phyloP scores from a whole-genome alignment of 2,113 vertebrate species.

The Albula goreensis region DNA sequence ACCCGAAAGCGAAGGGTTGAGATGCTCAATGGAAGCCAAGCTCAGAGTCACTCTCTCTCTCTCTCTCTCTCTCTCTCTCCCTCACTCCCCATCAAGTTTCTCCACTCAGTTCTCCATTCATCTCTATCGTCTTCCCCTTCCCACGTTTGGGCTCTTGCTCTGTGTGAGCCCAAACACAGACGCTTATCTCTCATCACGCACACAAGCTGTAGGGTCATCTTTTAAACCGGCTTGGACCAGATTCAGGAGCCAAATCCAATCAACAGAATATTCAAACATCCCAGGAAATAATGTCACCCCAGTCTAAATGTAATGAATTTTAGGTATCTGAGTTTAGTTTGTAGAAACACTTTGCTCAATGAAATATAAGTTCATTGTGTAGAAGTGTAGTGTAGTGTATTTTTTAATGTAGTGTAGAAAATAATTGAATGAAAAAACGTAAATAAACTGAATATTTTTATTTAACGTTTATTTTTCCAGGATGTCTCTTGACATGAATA shows the following conservation, averaged over 20 bases:
- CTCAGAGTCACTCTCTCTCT: constrained; percentile 11
- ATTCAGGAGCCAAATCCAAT: not conserved
- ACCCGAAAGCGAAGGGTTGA: constrained; percentile 47
- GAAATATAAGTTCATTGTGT: not conserved
- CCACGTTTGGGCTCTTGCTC: constrained; percentile 49
- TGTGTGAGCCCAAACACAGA: constrained; percentile 13
- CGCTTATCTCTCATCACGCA: not conserved
- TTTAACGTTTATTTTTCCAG: too few relatives aligned
- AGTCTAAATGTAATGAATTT: not conserved
- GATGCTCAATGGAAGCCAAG: constrained; percentile 44
- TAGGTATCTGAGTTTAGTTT: not conserved
- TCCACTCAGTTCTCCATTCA: constrained; percentile 53
- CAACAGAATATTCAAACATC: not conserved
- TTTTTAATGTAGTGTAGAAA: too few relatives aligned
- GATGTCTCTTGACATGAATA: too few relatives aligned
- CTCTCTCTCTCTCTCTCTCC: not conserved
- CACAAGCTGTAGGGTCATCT: not conserved
- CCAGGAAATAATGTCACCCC: not conserved
- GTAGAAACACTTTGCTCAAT: not conserved
- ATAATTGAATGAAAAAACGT: too few relatives aligned
- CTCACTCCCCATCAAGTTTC: constrained; percentile 50
- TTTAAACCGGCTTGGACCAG: not conserved
- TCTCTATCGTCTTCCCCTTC: constrained; percentile 55
- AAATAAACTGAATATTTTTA: too few relatives aligned
- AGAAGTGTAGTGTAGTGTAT: not conserved